Conservation (phyloP, 2,113 vertebrate genomes). For the Chionomys nivalis region DNA sequence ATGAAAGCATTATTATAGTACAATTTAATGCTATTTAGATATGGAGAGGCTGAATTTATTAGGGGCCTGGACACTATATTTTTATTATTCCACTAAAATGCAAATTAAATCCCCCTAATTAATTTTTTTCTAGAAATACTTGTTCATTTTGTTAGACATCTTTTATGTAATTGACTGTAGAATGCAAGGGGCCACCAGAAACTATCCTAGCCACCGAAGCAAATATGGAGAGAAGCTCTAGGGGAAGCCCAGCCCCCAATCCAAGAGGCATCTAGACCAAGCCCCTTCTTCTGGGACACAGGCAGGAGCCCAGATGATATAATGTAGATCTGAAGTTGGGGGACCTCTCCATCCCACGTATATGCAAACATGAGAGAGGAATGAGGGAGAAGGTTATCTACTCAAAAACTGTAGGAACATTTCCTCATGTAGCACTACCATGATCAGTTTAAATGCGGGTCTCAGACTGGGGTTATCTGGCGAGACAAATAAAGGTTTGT, state of each 20-base stretch:
- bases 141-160: not conserved
- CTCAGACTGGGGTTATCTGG: not conserved
- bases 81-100: not conserved
- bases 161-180: too few relatives aligned
- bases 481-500: not conserved
- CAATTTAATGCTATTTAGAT: not conserved
- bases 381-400: not conserved
- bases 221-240: not conserved
- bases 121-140: not conserved
- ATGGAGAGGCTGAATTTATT: not conserved
- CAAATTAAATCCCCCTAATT: not conserved
- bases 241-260: not conserved
- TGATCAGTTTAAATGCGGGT: not conserved
- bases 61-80: not conserved
- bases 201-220: not conserved
- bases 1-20: not conserved
- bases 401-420: not conserved
- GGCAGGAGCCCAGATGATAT: not conserved
- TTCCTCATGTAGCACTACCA: not conserved
- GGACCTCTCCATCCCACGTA: not conserved
- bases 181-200: not conserved
- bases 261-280: not conserved
- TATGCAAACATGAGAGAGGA: not conserved
- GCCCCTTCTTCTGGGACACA: not conserved
- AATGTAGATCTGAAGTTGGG: not conserved